phyloP scores from a whole-genome alignment of 2,888 invertebrate genomes.

The Troides oblongomaculatus region DNA sequence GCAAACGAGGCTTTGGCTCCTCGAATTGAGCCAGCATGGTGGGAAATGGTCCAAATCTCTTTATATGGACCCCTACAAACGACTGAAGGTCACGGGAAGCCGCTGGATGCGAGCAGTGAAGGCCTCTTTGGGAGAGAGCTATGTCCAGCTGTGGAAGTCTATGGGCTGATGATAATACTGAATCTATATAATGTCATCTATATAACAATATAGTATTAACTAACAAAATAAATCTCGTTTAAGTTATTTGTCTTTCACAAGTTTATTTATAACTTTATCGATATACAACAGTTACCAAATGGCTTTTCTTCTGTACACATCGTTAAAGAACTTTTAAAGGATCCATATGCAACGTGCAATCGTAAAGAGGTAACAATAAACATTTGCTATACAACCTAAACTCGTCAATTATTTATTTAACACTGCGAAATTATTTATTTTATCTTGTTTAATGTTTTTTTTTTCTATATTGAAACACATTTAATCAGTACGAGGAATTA shows the following conservation, averaged over 20 bases:
- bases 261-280: slow-evolving; percentile 8
- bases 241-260: neutral
- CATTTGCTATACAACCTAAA: neutral
- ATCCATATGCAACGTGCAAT: slow-evolving; percentile 3
- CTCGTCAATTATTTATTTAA: neutral
- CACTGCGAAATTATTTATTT: neutral
- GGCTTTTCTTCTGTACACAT: slow-evolving; percentile 19
- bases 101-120: too few species aligned
- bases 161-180: too few species aligned
- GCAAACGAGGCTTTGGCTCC: too few species aligned
- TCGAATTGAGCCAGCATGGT: too few species aligned
- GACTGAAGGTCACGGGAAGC: too few species aligned
- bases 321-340: slow-evolving; percentile 17
- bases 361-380: slow-evolving; percentile 11
- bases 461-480: neutral
- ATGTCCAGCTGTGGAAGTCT: too few species aligned
- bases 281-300: slow-evolving; percentile 14
- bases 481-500: neutral
- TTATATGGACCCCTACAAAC: too few species aligned
- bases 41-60: too few species aligned
- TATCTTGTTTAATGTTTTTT: neutral
- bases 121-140: too few species aligned
- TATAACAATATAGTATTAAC: too few species aligned
- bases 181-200: too few species aligned
- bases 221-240: neutral